Evolutionary conservation across 2,888 invertebrate species (phyloP).

Genomic region (Pseudococcus longispinus): DNA sequence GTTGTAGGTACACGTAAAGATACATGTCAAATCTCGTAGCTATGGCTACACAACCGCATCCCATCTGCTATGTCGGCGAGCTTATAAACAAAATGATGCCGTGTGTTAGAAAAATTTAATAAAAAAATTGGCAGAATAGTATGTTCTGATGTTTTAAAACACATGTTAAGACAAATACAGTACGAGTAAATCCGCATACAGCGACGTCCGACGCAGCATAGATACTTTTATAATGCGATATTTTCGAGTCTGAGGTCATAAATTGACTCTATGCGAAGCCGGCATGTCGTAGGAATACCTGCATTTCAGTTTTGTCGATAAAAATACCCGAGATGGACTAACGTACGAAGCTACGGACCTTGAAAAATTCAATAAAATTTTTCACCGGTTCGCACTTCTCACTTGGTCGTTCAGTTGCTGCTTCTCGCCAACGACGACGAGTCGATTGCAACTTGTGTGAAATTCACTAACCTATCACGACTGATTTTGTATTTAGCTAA

Average conservation of each 20-base stretch:
- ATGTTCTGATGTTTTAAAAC: not conserved
- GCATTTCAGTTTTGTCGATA: not conserved
- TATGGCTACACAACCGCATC: not conserved
- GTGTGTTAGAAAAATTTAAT: conserved; percentile 10
- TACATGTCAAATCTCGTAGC: not conserved
- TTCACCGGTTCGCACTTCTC: too few relatives aligned
- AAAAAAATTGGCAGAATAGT: not conserved
- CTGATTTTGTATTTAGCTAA: not conserved
- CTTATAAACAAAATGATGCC: not conserved
- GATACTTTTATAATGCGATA: not conserved
- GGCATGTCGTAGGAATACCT: not conserved
- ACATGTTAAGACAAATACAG: not conserved
- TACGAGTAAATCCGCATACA: not conserved
- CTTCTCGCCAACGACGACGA: not conserved
- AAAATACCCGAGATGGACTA: not conserved
- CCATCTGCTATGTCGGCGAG: not conserved
- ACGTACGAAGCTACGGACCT: not conserved
- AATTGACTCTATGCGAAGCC: not conserved
- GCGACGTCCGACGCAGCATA: not conserved
- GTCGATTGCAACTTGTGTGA: not conserved
- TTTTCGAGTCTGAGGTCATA: not conserved
- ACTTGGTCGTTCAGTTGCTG: too few relatives aligned
- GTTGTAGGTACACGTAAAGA: not conserved
- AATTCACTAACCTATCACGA: not conserved
- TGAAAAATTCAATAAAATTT: not conserved